Conservation (phyloP, 2,113 vertebrate genomes). For the Symphodus melops region DNA sequence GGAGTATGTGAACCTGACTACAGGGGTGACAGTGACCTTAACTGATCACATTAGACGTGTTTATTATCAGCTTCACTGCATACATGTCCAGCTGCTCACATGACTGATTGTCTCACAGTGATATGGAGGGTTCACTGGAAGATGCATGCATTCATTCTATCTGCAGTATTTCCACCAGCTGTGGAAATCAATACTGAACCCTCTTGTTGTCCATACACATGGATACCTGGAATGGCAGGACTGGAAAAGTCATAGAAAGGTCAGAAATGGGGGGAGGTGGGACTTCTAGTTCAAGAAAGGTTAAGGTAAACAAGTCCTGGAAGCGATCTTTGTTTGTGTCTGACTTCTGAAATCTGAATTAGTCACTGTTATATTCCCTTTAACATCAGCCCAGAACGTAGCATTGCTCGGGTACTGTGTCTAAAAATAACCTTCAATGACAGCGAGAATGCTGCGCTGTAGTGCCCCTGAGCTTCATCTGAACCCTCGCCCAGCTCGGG, state of each 20-base stretch:
- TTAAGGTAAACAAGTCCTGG: neutral
- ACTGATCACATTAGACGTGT: neutral
- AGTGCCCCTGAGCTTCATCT: slow-evolving; percentile 8
- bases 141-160: slow-evolving; percentile 21
- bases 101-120: slow-evolving; percentile 15
- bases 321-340: neutral
- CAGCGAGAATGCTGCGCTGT: slow-evolving; percentile 3
- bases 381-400: neutral
- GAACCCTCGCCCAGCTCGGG: slow-evolving; percentile 9
- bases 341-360: too few relatives aligned
- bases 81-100: neutral
- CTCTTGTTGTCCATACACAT: neutral
- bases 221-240: neutral
- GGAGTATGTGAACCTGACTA: neutral
- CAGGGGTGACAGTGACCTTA: neutral
- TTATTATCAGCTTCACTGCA: neutral
- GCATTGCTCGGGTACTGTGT: neutral
- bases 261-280: neutral
- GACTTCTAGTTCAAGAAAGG: slow-evolving; percentile 5
- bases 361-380: neutral
- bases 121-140: neutral
- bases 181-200: slow-evolving; percentile 31
- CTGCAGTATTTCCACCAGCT: neutral
- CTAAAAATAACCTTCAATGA: slow-evolving; percentile 6
- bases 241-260: slow-evolving; percentile 22